phyloP scores from a whole-genome alignment of 2,888 invertebrate genomes.

The Cheiracanthium punctorium region DNA sequence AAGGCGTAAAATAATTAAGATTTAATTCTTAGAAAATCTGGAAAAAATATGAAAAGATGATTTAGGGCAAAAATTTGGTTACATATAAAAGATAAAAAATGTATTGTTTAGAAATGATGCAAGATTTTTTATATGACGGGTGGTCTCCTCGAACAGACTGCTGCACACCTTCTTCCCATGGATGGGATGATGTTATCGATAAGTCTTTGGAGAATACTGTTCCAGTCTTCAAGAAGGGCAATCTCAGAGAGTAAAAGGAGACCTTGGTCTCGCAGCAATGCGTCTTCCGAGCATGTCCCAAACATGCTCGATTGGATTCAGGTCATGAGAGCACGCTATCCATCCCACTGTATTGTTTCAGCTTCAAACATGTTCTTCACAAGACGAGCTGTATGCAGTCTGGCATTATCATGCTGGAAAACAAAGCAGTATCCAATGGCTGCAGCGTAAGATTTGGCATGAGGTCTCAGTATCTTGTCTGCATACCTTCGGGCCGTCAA shows the following conservation, averaged over 20 bases:
- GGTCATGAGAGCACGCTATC: not conserved
- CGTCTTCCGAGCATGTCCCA: not conserved
- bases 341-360: not conserved
- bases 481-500: slow-evolving; percentile 10
- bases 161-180: slow-evolving; percentile 14
- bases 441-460: not conserved
- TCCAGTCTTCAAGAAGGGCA: no score
- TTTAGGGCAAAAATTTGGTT: no score
- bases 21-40: slow-evolving; percentile 7
- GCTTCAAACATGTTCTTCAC: slow-evolving; percentile 18
- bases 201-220: no score
- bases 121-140: not conserved
- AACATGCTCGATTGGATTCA: not conserved
- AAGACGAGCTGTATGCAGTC: slow-evolving; percentile 10
- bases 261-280: not conserved
- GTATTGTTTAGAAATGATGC: slow-evolving; percentile 3
- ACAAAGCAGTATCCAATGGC: not conserved
- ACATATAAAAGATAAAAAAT: slow-evolving; percentile 5
- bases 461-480: not conserved
- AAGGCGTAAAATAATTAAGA: no score
- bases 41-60: no score
- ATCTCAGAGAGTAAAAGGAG: not conserved
- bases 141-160: slow-evolving; percentile 11
- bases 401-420: not conserved
- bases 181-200: slow-evolving; percentile 13